Evolutionary conservation across 1,140 invertebrate species (phyloP).

Genomic region (Hylaeus volcanicus): DNA sequence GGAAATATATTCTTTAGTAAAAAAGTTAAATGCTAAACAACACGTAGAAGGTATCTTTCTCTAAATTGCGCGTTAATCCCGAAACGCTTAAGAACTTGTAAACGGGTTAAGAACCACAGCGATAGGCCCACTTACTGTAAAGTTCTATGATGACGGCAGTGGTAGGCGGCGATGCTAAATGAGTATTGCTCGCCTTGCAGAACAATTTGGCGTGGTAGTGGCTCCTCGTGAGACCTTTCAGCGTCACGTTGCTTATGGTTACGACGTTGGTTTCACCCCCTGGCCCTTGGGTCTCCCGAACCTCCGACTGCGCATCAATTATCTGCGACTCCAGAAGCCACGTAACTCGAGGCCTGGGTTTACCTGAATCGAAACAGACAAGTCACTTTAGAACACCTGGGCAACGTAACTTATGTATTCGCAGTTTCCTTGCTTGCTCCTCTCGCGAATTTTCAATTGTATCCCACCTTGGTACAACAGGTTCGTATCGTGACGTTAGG

Average conservation of each 20-base stretch:
- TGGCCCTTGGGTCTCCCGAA: conserved; percentile 71
- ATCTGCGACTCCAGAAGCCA: conserved; percentile 83
- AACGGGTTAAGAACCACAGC: too few relatives aligned
- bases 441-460: too few relatives aligned
- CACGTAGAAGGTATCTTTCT: too few relatives aligned
- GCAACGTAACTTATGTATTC: background rate
- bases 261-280: conserved; percentile 74
- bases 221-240: conserved; percentile 77
- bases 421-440: too few relatives aligned
- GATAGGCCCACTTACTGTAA: conserved; percentile 81
- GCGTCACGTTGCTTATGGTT: conserved; percentile 81
- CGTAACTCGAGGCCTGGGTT: conserved; percentile 81
- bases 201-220: conserved; percentile 82
- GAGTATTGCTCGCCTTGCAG: conserved; percentile 85
- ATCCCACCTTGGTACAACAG: too few relatives aligned
- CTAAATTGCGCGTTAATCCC: too few relatives aligned
- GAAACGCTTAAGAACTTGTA: too few relatives aligned
- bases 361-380: conserved; percentile 75
- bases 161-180: conserved; percentile 80
- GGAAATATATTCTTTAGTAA: too few relatives aligned
- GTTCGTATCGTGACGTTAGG: too few relatives aligned
- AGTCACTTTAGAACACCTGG: background rate
- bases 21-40: too few relatives aligned
- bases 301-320: conserved; percentile 80
- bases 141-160: conserved; percentile 83